phyloP scores from a whole-genome alignment of 1,140 invertebrate genomes.

The Phocides pigmalion region DNA sequence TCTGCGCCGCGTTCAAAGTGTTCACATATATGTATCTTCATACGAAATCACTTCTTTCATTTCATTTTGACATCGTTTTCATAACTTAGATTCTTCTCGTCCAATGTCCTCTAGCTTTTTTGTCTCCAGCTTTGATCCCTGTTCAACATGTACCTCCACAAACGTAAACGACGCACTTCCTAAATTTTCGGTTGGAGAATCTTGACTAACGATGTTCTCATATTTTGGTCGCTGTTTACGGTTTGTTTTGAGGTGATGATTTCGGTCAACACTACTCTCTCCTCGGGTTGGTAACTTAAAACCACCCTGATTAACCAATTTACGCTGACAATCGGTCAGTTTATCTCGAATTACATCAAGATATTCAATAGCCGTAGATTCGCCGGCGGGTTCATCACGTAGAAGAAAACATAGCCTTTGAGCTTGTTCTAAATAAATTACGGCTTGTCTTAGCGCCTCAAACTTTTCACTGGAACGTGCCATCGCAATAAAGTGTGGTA shows the following conservation, averaged over 20 bases:
- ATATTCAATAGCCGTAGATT: constrained; percentile 80
- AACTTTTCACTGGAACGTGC: constrained; percentile 85
- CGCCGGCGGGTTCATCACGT: constrained; percentile 82
- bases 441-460: constrained; percentile 84
- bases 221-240: constrained; percentile 61
- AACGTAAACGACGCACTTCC: constrained; percentile 63
- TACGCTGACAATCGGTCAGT: constrained; percentile 73
- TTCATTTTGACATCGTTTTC: constrained; percentile 18
- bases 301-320: constrained; percentile 65
- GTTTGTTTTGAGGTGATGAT: constrained; percentile 44
- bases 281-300: constrained; percentile 61
- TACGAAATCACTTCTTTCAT: too few species aligned
- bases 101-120: constrained; percentile 50
- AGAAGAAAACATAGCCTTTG: constrained; percentile 87
- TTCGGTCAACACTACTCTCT: constrained; percentile 53
- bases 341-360: constrained; percentile 77
- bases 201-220: constrained; percentile 63
- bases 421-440: constrained; percentile 88
- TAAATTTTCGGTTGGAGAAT: constrained; percentile 57
- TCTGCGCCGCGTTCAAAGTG: too few species aligned
- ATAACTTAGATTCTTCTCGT: constrained; percentile 71
- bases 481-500: constrained; percentile 88
- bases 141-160: constrained; percentile 65
- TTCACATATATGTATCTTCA: too few species aligned
- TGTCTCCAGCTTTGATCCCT: constrained; percentile 38